Conservation (phyloP, 2,113 vertebrate genomes). For the Columba janthina region DNA sequence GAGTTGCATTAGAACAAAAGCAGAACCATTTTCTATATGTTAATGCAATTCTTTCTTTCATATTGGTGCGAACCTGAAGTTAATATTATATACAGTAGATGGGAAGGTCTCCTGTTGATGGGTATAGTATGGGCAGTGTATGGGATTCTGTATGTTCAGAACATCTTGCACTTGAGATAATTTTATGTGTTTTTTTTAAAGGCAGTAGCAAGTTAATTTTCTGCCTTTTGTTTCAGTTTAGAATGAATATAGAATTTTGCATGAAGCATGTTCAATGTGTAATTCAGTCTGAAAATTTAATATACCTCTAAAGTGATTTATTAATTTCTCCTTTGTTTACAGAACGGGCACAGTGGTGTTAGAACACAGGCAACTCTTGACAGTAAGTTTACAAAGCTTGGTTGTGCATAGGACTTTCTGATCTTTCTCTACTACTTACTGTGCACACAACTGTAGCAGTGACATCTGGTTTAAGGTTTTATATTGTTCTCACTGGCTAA, state of each 20-base stretch:
- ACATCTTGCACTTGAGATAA: constrained; percentile 8
- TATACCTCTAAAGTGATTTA: neutral
- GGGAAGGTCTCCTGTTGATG: constrained; percentile 20
- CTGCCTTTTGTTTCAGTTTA: neutral
- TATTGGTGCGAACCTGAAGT: constrained; percentile 2
- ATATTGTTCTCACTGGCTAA: neutral
- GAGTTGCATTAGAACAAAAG: constrained; percentile 55
- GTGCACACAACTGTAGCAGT: neutral
- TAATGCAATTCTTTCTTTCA: constrained; percentile 48
- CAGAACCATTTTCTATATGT: constrained; percentile 56
- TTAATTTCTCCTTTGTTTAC: constrained; percentile 50
- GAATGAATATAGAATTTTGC: neutral
- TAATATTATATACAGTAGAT: neutral
- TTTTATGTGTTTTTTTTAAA: neutral
- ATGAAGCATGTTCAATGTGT: constrained; percentile 3
- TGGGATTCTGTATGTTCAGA: neutral
- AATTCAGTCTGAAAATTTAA: neutral
- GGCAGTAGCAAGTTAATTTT: neutral
- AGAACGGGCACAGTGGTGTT: constrained; percentile 89
- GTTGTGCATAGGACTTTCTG: neutral
- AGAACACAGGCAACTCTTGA: constrained; percentile 85
- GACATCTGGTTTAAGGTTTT: neutral
- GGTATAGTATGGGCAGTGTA: constrained; percentile 6
- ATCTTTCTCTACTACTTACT: neutral
- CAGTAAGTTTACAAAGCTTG: constrained; percentile 80